These are phyloP conservation scores for Pachycephus smyrnensis DNA, from an alignment of 2,888 invertebrate species.

Conservation along the genomic window DNA sequence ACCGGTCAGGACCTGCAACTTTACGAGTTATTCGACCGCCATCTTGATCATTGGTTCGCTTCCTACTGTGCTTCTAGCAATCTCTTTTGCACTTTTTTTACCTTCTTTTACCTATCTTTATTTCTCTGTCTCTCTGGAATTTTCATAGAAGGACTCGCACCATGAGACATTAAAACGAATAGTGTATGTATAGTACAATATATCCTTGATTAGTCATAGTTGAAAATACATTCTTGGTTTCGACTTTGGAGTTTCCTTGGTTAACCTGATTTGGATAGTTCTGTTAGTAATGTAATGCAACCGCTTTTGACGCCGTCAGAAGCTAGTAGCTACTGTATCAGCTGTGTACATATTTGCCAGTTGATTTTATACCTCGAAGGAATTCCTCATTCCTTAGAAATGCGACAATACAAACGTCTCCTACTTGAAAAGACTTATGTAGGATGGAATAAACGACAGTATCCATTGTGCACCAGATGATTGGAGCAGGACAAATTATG, in stretches of 20 bases:
- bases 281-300: background rate
- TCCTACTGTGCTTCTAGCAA: background rate
- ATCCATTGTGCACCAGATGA: background rate
- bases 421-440: background rate
- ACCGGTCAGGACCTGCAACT: slow-evolving; percentile 12
- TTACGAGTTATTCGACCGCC: slow-evolving; percentile 15
- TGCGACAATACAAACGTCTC: background rate
- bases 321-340: background rate
- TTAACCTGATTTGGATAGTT: background rate
- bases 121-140: background rate
- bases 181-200: background rate
- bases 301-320: background rate
- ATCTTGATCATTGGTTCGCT: slow-evolving; percentile 15
- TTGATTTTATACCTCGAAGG: background rate
- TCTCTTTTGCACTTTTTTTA: background rate
- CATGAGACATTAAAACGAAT: background rate
- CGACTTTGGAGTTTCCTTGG: background rate
- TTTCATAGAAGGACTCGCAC: background rate
- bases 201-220: background rate
- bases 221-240: background rate
- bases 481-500: background rate
- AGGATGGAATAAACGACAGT: background rate
- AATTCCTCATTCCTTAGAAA: background rate
- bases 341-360: background rate
- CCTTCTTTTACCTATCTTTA: background rate